Conservation (phyloP, 2,888 invertebrate genomes). For the Harmothoe impar region DNA sequence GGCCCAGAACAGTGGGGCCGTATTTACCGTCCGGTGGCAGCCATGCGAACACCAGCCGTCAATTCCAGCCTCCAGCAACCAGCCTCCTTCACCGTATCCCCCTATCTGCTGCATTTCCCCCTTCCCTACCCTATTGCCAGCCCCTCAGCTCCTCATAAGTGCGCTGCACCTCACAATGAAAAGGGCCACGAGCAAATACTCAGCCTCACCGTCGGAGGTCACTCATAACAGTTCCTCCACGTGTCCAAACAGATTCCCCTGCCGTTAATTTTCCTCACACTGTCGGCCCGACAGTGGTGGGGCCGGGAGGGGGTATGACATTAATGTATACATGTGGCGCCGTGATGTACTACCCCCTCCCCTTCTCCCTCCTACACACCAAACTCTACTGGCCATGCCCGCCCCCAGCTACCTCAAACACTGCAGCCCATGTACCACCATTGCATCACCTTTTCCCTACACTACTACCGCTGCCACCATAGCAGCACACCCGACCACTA, state of each 20-base stretch:
- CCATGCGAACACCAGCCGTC: neutral
- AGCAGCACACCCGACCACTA: too few species aligned
- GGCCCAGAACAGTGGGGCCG: neutral
- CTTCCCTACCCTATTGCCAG: neutral
- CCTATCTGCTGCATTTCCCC: neutral
- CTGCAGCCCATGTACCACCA: too few species aligned
- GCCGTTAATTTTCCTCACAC: neutral
- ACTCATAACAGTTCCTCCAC: neutral
- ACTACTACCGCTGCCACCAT: too few species aligned
- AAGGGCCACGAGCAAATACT: neutral
- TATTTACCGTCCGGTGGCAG: slow-evolving; percentile 7
- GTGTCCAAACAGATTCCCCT: neutral
- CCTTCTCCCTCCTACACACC: neutral
- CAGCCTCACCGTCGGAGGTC: neutral
- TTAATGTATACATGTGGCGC: neutral
- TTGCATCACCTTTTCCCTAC: too few species aligned
- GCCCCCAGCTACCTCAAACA: too few species aligned
- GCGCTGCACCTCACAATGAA: neutral
- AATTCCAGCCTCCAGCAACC: neutral
- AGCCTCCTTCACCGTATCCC: neutral
- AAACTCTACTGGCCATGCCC: neutral
- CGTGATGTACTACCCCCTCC: neutral
- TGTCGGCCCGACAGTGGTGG: too few species aligned
- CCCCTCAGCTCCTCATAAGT: too few species aligned
- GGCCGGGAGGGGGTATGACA: neutral